These are phyloP conservation scores for Melozone crissalis DNA, from an alignment of 2,113 vertebrate genomes.

Conservation along the genomic window DNA sequence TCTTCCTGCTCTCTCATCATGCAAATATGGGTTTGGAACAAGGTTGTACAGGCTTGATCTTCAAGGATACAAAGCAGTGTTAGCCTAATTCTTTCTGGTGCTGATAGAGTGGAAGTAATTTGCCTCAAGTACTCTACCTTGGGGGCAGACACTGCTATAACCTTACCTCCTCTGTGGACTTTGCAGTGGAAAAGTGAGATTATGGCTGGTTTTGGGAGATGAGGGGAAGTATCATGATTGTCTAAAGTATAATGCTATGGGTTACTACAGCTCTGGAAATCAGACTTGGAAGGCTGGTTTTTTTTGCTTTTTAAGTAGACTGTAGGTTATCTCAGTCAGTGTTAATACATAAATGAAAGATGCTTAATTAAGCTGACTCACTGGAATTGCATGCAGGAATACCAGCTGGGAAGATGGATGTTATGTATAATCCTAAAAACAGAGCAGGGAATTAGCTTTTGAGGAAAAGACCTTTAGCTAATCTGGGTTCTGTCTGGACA, in stretches of 20 bases:
- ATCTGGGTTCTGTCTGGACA: neutral
- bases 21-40: neutral
- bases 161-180: neutral
- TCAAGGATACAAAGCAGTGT: neutral
- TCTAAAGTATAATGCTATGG: neutral
- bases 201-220: neutral
- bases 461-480: neutral
- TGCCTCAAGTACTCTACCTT: neutral
- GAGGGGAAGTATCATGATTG: rapidly evolving
- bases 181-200: neutral
- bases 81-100: neutral
- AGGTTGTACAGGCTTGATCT: neutral
- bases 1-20: neutral
- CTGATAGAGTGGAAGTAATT: neutral
- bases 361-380: neutral
- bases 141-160: neutral
- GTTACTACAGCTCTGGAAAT: neutral
- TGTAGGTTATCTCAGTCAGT: neutral
- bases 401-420: neutral
- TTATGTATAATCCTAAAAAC: neutral
- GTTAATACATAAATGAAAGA: neutral
- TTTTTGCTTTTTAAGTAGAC: neutral
- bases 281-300: neutral
- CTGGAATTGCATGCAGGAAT: neutral
- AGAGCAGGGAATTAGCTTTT: neutral